Evolutionary conservation across 2,888 invertebrate genomes (phyloP).

Genomic region (Rhagophthalmus giganteus): DNA sequence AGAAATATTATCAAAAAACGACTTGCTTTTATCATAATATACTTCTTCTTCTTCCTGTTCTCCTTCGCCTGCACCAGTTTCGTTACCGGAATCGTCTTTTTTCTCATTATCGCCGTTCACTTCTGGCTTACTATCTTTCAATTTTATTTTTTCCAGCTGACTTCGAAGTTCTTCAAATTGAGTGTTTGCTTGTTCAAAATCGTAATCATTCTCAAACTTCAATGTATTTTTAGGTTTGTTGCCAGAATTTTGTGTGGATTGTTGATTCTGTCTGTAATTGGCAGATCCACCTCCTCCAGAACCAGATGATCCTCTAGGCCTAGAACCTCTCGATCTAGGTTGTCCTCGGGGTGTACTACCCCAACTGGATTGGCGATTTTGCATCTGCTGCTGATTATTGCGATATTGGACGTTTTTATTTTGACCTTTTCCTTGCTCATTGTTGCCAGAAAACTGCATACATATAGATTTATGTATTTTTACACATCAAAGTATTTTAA

Average conservation of each 20-base stretch:
- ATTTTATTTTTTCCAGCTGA: conserved; percentile 73
- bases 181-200: conserved; percentile 97
- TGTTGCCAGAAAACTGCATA: conserved; percentile 5
- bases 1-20: conserved; percentile 99
- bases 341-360: conserved; percentile 56
- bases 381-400: conserved; percentile 22
- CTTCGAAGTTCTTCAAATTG: conserved; percentile 91
- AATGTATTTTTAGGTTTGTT: conserved; percentile 69
- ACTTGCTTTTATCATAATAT: conserved; percentile 92
- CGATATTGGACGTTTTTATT: conserved; percentile 42
- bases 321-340: conserved; percentile 26
- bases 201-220: conserved; percentile 96
- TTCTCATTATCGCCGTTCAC: conserved; percentile 72
- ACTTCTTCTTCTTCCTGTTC: conserved; percentile 73
- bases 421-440: conserved; percentile 41
- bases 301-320: conserved; percentile 10
- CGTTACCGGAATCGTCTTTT: conserved; percentile 89
- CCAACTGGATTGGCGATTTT: conserved; percentile 51
- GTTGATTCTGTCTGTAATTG: conserved; percentile 33
- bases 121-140: conserved; percentile 47
- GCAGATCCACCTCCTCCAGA: background rate
- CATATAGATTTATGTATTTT: too few species aligned
- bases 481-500: too few species aligned
- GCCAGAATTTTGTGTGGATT: conserved; percentile 44
- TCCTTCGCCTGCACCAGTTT: conserved; percentile 82